Base-by-base conservation (phyloP, 1,140 invertebrate genomes). In the Macrobrachium rosenbergii region DNA sequence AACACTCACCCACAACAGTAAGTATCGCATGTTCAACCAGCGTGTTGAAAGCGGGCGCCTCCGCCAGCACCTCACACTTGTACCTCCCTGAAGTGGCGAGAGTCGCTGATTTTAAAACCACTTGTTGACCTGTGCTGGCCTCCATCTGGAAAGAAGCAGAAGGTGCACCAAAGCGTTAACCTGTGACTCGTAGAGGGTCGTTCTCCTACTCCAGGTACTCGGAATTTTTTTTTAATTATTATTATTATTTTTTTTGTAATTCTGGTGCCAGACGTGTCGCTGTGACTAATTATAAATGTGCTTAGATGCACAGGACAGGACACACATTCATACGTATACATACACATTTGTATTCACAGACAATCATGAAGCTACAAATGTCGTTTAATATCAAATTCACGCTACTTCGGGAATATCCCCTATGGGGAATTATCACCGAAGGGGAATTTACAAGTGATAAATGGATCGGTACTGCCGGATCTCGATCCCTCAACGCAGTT, bases 51-150 rank as follows among this genome's bases (percentile, higher is more conserved):
- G 94, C 94, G 10, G 95, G 95, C 7, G 94, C 94, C 90, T 97
- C 96, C 10, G 95, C 95, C 0, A 96, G 96, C 67, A 97, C 96
- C 93, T 97, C 96, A 91, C 96, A 97, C 91, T 94, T 96, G 92
- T 96, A 96, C 92, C 95, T 95, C n/a, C 96, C 96, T 52, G 95
- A 94, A 52, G 96, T 92, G 60, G 93, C 93, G 83, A 96, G 95
- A 83, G 94, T 94, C 85, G 97, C 94, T 83, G 95, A 93, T 82
- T 93, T 93, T 73, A 97, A 93, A 23, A 95, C 93, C 63, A 97
- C 95, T 92, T 96, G 94, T 45, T 94, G 87, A 5, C 86, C 88
- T 16, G 83, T 89, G 82, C 87, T 89, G 23, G 83, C 82, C 80
- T 89, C 89, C 83, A 90, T 84, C 89, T 89, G 87, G 8, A 58